Percentiles rank a stretch among this genome's conserved stretches.
Evolutionary conservation across 1,140 invertebrate genomes (phyloP).

Genomic region (Lasioglossum albipes): DNA sequence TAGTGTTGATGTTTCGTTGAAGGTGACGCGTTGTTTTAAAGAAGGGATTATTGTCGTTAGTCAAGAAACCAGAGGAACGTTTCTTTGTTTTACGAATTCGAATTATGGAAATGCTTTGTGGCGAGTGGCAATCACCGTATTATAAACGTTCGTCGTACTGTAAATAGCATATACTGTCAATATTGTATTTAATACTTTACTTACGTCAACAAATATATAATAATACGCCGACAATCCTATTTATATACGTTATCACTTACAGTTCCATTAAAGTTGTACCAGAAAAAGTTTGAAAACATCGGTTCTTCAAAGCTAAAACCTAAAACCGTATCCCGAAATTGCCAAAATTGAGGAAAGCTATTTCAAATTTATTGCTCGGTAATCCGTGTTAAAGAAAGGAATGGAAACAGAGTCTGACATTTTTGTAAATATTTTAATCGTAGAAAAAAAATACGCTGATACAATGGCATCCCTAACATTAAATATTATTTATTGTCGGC

Average conservation of each 20-base stretch:
- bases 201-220: constrained; percentile 56
- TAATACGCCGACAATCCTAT: constrained; percentile 60
- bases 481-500: not conserved
- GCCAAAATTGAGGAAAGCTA: not conserved
- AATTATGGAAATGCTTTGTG: not conserved
- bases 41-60: not conserved
- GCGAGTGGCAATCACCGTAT: constrained; percentile 6
- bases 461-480: constrained; percentile 13
- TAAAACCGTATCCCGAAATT: too few species aligned
- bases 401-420: not conserved
- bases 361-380: too few species aligned
- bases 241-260: constrained; percentile 67
- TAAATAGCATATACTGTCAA: constrained; percentile 65
- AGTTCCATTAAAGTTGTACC: constrained; percentile 67
- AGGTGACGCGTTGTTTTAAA: not conserved
- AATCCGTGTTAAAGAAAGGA: not conserved
- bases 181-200: constrained; percentile 67
- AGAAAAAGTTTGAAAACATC: constrained; percentile 15
- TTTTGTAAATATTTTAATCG: constrained; percentile 9
- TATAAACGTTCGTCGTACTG: constrained; percentile 41
- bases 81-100: constrained; percentile 11
- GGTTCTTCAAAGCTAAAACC: too few species aligned
- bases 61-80: constrained; percentile 4
- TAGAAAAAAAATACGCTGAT: constrained; percentile 7
- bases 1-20: constrained; percentile 13